These are phyloP conservation scores for Papilio protenor DNA, from an alignment of 2,888 invertebrate species.

Conservation along the genomic window DNA sequence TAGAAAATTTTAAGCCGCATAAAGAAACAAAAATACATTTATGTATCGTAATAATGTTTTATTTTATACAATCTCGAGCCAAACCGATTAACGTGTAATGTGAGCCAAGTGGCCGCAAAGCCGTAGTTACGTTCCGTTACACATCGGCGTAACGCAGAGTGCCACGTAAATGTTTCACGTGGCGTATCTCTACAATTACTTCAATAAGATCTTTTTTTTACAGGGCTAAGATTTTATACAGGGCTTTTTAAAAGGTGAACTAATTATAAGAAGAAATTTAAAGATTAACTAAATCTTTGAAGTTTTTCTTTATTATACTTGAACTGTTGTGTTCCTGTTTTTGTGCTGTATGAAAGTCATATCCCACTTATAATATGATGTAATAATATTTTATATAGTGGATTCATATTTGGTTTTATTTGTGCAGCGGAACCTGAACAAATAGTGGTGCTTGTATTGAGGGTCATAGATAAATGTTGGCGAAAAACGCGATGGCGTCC, in stretches of 20 bases:
- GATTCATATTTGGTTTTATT: constrained; percentile 11
- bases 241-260: not conserved
- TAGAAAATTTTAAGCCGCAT: too few species aligned
- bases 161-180: constrained; percentile 1
- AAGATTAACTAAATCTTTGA: not conserved
- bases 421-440: not conserved
- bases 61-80: not conserved
- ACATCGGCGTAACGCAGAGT: not conserved
- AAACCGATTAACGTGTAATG: not conserved
- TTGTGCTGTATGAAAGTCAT: not conserved
- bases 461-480: constrained; percentile 6
- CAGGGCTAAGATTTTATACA: too few species aligned
- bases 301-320: too few species aligned
- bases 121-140: constrained; percentile 3
- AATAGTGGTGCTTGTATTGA: not conserved
- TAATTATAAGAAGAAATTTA: not conserved
- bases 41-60: not conserved
- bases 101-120: not conserved
- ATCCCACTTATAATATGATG: not conserved
- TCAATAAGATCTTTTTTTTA: not conserved
- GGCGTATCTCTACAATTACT: not conserved
- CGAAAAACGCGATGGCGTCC: not conserved
- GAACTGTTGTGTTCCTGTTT: too few species aligned
- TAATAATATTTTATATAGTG: not conserved
- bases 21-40: too few species aligned